phyloP scores from a whole-genome alignment of 2,797 vertebrate genomes.

The Rousettus madagascariensis region DNA sequence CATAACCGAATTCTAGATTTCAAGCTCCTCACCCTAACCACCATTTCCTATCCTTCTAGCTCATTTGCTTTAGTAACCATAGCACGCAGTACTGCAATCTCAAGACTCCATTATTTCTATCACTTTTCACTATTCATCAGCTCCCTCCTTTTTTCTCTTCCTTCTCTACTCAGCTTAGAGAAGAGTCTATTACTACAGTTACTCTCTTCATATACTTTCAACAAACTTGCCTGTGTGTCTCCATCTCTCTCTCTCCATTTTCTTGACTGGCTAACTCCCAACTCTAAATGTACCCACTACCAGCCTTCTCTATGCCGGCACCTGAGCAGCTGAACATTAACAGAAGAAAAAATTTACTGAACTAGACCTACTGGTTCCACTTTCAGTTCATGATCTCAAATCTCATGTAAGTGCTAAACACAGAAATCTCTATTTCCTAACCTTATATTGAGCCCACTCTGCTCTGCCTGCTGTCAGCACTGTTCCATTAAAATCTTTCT shows the following conservation, averaged over 20 bases:
- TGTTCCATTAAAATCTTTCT: neutral
- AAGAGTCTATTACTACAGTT: neutral
- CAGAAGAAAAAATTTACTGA: neutral
- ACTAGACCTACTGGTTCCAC: neutral
- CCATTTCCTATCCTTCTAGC: neutral
- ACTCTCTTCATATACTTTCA: neutral
- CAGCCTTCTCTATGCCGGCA: neutral
- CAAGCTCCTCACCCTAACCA: neutral
- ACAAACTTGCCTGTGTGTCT: neutral
- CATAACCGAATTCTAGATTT: neutral
- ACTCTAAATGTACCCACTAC: neutral
- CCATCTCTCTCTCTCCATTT: neutral
- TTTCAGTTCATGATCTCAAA: slow-evolving; percentile 39
- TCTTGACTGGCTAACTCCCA: neutral
- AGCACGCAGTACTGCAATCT: neutral
- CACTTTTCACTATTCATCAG: neutral
- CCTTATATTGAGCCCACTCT: neutral
- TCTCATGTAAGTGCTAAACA: neutral
- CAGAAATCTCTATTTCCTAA: neutral
- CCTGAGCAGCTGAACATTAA: neutral
- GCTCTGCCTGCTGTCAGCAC: neutral
- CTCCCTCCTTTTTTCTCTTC: neutral
- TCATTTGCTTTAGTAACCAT: neutral
- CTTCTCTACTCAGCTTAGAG: neutral
- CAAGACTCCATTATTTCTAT: neutral